Base-by-base conservation (phyloP, 1,140 invertebrate species). In the Aphis gossypii region DNA sequence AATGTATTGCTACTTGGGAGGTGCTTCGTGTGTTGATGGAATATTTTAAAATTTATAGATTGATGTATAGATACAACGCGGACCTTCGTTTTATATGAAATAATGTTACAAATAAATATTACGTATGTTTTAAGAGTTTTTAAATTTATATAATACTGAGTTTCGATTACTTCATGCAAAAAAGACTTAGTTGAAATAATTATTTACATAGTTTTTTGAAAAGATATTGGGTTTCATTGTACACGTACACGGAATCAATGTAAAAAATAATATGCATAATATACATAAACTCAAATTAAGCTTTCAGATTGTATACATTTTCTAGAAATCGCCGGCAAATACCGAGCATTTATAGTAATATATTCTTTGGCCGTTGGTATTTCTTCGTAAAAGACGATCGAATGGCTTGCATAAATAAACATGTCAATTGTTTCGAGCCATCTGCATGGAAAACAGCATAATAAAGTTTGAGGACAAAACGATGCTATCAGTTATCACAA, bases 401-500 rank as follows among this genome's bases (percentile, higher is more conserved):
- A 86, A 86, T n/a, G 14, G n/a, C 84, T 93, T 93, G 92, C 82
- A 93, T 86, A 93, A 93, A 93, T 86, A 93, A 93, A 93, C 92
- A 93, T 93, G 82, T 93, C 82, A 93, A 86, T 93, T 93, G 92
- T 93, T 86, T 25, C 35, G 21, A 86, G 35, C 82, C 92, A 86
- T 86, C 92, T 86, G 92, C 82, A 86, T 14, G 38, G 46, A 86
- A 93, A 93, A 93, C 92, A 93, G 48, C 92, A 93, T 93, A 93
- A 93, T 93, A 93, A 93, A 93, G 82, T 93, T 93, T 86, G 76
- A 56, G 82, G 92, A 93, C 92, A 93, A 93, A 93, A 86, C 82
- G 92, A 93, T 93, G 82, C 35, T 93, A 93, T 93, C 92, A 93
- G 60, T 76, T 76, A 76, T 76, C 76, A 83, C 92, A 84, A 93